phyloP scores from a whole-genome alignment of 1,140 invertebrate genomes.

The Drosophila grimshawi region DNA sequence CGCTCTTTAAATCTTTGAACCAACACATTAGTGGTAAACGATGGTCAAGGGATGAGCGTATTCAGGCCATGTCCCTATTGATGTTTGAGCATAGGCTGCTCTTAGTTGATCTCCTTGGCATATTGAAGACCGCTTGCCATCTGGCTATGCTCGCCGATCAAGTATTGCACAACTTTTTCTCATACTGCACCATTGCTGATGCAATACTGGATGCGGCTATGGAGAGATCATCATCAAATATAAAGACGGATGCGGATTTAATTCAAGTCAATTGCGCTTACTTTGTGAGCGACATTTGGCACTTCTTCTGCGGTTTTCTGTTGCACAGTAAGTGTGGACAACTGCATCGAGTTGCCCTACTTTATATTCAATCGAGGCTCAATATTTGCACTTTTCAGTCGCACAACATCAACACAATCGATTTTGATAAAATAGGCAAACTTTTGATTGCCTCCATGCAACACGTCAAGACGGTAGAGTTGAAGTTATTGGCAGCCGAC shows the following conservation, averaged over 20 bases:
- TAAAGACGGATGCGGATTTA: not conserved
- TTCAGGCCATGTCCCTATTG: slow-evolving; percentile 35
- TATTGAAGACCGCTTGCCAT: slow-evolving; percentile 59
- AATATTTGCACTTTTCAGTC: slow-evolving; percentile 10
- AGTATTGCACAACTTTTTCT: slow-evolving; percentile 53
- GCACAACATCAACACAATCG: not conserved
- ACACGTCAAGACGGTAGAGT: slow-evolving; percentile 10
- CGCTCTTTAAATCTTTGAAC: slow-evolving; percentile 43
- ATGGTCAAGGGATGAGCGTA: slow-evolving; percentile 13
- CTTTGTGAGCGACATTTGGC: slow-evolving; percentile 65
- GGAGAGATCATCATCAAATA: not conserved
- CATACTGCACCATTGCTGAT: slow-evolving; percentile 56
- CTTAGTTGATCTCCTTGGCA: slow-evolving; percentile 58
- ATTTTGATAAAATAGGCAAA: slow-evolving; percentile 59
- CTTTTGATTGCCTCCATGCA: slow-evolving; percentile 34
- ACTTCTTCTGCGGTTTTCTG: slow-evolving; percentile 55
- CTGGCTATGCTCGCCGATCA: slow-evolving; percentile 45
- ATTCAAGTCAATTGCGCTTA: slow-evolving; percentile 23
- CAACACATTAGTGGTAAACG: slow-evolving; percentile 32
- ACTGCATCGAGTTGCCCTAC: slow-evolving; percentile 48
- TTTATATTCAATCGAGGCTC: slow-evolving; percentile 47
- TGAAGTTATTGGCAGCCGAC: slow-evolving; percentile 12
- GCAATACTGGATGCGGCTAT: slow-evolving; percentile 49
- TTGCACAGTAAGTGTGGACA: slow-evolving; percentile 47
- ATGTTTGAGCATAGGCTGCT: slow-evolving; percentile 54